Conservation (phyloP, 1,140 invertebrate genomes). For the Oscheius sp. region DNA sequence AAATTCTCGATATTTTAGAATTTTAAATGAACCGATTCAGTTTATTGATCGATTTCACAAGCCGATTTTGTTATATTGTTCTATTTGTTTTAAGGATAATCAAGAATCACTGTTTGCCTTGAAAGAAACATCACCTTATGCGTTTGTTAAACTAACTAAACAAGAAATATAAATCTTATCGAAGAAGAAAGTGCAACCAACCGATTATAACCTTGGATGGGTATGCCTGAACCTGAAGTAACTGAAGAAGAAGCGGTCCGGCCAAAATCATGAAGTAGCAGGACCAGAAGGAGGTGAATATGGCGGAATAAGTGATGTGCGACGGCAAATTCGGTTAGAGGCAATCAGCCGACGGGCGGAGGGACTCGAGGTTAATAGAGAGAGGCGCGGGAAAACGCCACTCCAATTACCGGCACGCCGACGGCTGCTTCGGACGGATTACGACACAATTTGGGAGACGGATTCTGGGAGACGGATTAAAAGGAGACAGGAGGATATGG, state of each 20-base stretch:
- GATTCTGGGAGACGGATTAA: no score
- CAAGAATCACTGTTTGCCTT: no score
- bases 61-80: no score
- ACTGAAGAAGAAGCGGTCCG: neutral
- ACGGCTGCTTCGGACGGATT: no score
- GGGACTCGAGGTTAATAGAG: neutral
- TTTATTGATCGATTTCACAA: no score
- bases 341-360: neutral
- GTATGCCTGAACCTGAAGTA: neutral
- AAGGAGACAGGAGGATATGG: no score
- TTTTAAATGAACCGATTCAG: no score
- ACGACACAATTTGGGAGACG: no score
- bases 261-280: neutral
- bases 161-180: neutral
- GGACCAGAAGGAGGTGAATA: neutral
- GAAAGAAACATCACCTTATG: no score
- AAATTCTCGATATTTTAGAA: no score
- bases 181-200: neutral
- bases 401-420: constrained; percentile 13
- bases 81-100: no score
- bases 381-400: neutral
- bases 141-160: neutral
- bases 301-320: constrained; percentile 8
- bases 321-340: constrained; percentile 6
- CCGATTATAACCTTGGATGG: constrained; percentile 11